These are phyloP conservation scores for Ceryle rudis DNA, from an alignment of 2,797 vertebrate species.

Conservation along the genomic window DNA sequence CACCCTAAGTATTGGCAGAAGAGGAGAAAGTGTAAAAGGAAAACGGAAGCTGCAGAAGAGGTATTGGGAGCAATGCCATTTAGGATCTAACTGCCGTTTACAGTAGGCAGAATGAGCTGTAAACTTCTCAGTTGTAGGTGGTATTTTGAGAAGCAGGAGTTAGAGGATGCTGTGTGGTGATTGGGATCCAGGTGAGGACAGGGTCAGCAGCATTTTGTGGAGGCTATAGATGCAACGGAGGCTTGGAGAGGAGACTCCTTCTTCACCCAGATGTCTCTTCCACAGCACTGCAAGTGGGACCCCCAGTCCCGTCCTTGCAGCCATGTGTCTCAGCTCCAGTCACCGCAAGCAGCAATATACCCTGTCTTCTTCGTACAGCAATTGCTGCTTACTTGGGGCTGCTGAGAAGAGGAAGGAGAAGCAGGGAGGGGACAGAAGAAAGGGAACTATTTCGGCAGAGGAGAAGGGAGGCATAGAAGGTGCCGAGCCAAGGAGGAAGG, in stretches of 20 bases:
- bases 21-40: not conserved
- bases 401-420: not conserved
- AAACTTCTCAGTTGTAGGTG: not conserved
- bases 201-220: not conserved
- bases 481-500: not conserved
- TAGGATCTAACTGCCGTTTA: not conserved
- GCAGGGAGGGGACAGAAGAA: not conserved
- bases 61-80: not conserved
- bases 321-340: not conserved
- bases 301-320: not conserved
- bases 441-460: not conserved
- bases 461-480: not conserved
- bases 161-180: not conserved
- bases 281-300: not conserved
- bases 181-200: not conserved
- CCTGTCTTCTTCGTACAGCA: not conserved
- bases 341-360: not conserved
- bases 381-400: not conserved
- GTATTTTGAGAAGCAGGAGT: not conserved
- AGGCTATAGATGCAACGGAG: not conserved
- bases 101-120: not conserved
- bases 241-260: not conserved
- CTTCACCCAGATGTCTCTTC: not conserved
- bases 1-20: rapidly evolving
- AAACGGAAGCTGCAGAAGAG: not conserved